Evolutionary conservation across 2,113 vertebrate genomes (phyloP).

Genomic region (Dissostichus mawsoni): DNA sequence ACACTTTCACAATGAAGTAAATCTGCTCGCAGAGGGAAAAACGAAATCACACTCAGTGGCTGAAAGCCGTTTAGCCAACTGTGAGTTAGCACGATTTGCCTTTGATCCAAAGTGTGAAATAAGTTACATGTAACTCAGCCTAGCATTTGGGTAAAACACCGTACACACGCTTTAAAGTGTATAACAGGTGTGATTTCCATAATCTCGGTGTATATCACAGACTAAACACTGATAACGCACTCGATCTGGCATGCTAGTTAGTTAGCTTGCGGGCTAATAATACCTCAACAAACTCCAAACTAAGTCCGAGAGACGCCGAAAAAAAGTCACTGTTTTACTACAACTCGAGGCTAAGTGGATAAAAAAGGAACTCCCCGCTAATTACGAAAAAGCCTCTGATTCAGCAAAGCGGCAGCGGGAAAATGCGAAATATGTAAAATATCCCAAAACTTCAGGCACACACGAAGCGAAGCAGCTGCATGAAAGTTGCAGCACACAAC

Average conservation of each 20-base stretch:
- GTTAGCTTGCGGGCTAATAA: constrained; percentile 78
- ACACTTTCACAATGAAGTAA: constrained; percentile 47
- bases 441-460: constrained; percentile 81
- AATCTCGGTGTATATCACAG: neutral
- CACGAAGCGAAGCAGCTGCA: constrained; percentile 70
- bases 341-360: neutral
- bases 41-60: constrained; percentile 42
- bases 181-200: neutral
- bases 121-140: neutral
- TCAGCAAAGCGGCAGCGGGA: constrained; percentile 54
- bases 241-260: constrained; percentile 67
- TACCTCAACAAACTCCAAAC: constrained; percentile 69
- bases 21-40: constrained; percentile 41
- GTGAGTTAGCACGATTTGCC: constrained; percentile 61
- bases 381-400: constrained; percentile 37
- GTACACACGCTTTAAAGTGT: rapidly evolving
- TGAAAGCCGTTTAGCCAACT: constrained; percentile 46
- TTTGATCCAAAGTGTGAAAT: neutral
- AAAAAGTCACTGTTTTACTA: constrained; percentile 16
- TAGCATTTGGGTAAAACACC: neutral
- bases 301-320: constrained; percentile 28
- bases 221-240: constrained; percentile 37
- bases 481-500: constrained; percentile 75
- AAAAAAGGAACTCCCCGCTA: neutral
- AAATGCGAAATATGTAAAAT: constrained; percentile 84